phyloP scores from a whole-genome alignment of 1,140 invertebrate species.

The Leptinotarsa defecta region DNA sequence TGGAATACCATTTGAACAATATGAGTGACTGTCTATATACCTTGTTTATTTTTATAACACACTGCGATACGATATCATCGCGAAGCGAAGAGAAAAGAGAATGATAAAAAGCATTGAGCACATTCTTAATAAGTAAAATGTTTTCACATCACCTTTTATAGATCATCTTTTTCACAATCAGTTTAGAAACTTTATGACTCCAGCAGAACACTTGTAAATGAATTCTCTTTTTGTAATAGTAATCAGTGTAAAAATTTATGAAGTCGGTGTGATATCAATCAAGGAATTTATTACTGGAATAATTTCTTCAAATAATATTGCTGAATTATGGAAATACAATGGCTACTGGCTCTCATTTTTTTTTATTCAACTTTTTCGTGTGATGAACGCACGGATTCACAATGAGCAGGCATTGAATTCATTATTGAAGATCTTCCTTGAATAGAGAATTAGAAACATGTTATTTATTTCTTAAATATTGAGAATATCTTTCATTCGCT shows the following conservation, averaged over 20 bases:
- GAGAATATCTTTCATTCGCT: no score
- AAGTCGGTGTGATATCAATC: not conserved
- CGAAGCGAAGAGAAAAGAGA: not conserved
- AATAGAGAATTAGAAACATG: no score
- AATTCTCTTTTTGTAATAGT: not conserved
- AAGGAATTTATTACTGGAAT: not conserved
- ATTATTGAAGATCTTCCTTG: no score
- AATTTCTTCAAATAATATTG: not conserved
- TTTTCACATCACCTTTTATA: constrained; percentile 24
- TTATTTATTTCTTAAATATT: no score
- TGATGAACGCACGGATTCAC: no score
- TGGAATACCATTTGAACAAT: no score
- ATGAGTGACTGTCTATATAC: no score
- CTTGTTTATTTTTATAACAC: no score
- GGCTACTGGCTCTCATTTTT: no score
- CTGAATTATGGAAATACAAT: not conserved
- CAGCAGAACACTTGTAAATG: not conserved
- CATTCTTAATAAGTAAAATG: constrained; percentile 13
- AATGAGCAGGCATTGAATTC: no score
- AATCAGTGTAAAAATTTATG: not conserved
- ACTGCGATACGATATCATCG: no score
- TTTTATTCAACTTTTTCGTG: no score
- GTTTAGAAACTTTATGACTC: constrained; percentile 18
- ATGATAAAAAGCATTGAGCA: not conserved
- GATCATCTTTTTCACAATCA: constrained; percentile 1